Evolutionary conservation across 2,113 vertebrate genomes (phyloP).

Genomic region (Mus spicilegus): DNA sequence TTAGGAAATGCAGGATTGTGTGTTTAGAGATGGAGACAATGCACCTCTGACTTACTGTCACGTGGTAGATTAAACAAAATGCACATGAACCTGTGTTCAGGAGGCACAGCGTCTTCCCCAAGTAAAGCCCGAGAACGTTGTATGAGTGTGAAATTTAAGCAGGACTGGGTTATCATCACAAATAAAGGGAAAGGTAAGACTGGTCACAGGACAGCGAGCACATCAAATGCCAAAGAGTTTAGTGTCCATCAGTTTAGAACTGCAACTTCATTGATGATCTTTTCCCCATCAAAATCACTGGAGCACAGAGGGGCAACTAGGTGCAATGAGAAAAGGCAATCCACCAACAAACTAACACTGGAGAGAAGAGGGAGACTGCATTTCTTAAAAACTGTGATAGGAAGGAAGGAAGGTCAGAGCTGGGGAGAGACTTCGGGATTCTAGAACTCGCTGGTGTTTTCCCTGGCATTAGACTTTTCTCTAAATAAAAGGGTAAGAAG

Average conservation of each 20-base stretch:
- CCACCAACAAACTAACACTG: too few relatives aligned
- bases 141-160: background rate
- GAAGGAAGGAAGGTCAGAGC: background rate
- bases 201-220: background rate
- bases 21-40: background rate
- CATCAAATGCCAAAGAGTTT: background rate
- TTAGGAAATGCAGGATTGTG: background rate
- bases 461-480: background rate
- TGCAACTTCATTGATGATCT: background rate
- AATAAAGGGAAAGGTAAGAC: background rate
- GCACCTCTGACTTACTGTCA: background rate
- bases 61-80: background rate
- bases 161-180: background rate
- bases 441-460: background rate
- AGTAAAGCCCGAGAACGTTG: background rate
- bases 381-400: background rate
- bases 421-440: background rate
- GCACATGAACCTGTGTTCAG: background rate
- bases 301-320: background rate
- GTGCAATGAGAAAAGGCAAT: background rate
- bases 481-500: background rate
- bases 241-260: background rate
- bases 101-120: background rate
- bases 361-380: background rate
- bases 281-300: background rate